A percentile compares a stretch with the other conserved stretches of the same genome.
Evolutionary conservation across 1,140 invertebrate genomes (phyloP).

Genomic region (Leguminivora glycinivorella): DNA sequence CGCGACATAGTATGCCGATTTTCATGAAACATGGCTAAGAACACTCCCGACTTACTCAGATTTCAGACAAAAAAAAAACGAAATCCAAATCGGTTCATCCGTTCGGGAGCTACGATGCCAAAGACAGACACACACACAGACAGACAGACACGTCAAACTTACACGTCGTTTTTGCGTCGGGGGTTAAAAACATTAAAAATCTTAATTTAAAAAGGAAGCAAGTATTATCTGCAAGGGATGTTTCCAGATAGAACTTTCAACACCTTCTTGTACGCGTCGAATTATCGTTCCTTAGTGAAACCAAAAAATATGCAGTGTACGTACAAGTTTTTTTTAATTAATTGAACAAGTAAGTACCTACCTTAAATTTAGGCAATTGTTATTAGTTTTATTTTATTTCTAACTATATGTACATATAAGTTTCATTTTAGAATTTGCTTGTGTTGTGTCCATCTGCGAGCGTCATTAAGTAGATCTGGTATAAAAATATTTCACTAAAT

Average conservation of each 20-base stretch:
- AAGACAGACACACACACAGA: too few species aligned
- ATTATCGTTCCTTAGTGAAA: conserved; percentile 53
- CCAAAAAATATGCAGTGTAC: conserved; percentile 52
- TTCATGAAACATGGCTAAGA: too few species aligned
- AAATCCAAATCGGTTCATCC: too few species aligned
- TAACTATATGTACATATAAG: not conserved
- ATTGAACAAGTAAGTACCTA: conserved; percentile 39
- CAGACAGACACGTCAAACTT: too few species aligned
- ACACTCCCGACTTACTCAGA: too few species aligned
- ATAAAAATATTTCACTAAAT: not conserved
- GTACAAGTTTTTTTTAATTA: conserved; percentile 22
- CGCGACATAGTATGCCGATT: too few species aligned
- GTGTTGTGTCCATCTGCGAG: not conserved
- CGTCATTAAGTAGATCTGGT: conserved; percentile 1
- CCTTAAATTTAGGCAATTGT: conserved; percentile 30
- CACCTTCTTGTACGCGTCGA: not conserved
- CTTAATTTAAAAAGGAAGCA: too few species aligned
- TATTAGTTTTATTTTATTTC: conserved; percentile 1
- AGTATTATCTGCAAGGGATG: too few species aligned
- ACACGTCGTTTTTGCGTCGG: too few species aligned
- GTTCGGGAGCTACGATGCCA: too few species aligned
- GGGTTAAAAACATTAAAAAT: too few species aligned
- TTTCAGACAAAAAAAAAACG: too few species aligned
- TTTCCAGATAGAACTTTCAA: not conserved
- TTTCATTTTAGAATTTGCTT: not conserved